Evolutionary conservation across 1,140 invertebrate genomes (phyloP).

Genomic region (Polypedilum pembai): DNA sequence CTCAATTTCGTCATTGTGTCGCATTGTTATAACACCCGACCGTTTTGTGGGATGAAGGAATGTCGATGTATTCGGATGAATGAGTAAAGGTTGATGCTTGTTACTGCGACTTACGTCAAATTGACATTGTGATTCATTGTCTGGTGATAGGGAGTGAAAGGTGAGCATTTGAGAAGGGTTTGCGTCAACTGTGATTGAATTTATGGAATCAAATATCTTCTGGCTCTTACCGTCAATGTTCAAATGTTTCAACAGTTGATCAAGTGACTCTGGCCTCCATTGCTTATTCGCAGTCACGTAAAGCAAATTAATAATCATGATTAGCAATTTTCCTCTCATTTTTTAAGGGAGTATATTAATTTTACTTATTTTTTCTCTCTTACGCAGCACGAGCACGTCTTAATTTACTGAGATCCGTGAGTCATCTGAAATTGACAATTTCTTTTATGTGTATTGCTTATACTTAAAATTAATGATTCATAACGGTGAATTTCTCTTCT

Average conservation of each 20-base stretch:
- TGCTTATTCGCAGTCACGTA: constrained; percentile 21
- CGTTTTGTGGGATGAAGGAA: constrained; percentile 37
- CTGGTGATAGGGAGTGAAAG: not conserved
- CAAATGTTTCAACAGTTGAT: not conserved
- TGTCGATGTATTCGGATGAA: constrained; percentile 36
- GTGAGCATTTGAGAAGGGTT: constrained; percentile 16
- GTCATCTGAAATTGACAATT: constrained; percentile 8
- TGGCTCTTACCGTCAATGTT: not conserved
- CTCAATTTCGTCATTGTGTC: constrained; percentile 33
- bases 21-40: constrained; percentile 37
- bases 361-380: not conserved
- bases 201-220: not conserved
- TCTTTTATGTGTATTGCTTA: not conserved
- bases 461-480: too few species aligned
- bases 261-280: not conserved
- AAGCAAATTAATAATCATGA: constrained; percentile 18
- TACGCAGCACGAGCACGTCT: not conserved
- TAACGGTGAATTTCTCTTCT: too few species aligned
- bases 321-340: not conserved
- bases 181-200: not conserved
- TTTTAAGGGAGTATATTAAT: not conserved
- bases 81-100: constrained; percentile 38
- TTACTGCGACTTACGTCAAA: not conserved
- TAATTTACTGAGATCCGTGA: not conserved
- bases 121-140: constrained; percentile 7